Percentiles rank a stretch among this genome's conserved stretches.
These are phyloP conservation scores for Spatulosminthurus flaviceps DNA, from an alignment of 2,888 invertebrate species.

Conservation along the genomic window DNA sequence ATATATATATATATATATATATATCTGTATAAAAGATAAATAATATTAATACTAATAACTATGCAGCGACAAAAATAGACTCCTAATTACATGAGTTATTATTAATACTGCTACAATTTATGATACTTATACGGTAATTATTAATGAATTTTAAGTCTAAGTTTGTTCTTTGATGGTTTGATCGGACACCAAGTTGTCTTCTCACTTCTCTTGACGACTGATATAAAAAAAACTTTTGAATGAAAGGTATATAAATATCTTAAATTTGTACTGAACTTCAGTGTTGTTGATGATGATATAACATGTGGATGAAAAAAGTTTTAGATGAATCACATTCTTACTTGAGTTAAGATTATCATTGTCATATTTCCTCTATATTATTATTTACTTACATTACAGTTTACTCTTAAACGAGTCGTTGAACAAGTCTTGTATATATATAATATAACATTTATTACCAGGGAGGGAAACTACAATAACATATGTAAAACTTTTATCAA, in stretches of 20 bases:
- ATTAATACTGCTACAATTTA: background rate
- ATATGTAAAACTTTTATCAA: background rate
- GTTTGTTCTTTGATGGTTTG: slow-evolving; percentile 6
- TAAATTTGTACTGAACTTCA: slow-evolving; percentile 10
- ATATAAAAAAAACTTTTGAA: background rate
- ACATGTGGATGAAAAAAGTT: too few species aligned
- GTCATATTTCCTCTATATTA: slow-evolving; percentile 6
- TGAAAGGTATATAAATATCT: slow-evolving; percentile 11
- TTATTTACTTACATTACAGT: background rate
- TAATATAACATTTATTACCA: background rate
- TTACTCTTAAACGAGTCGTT: background rate
- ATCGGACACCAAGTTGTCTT: slow-evolving; percentile 18
- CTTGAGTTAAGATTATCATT: background rate
- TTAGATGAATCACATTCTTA: slow-evolving; percentile 6
- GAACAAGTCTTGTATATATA: background rate
- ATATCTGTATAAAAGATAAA: too few species aligned
- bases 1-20: too few species aligned
- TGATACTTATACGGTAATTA: background rate
- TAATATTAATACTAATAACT: slow-evolving; percentile 1
- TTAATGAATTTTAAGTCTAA: background rate
- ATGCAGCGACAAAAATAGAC: slow-evolving; percentile 14
- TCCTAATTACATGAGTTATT: slow-evolving; percentile 1
- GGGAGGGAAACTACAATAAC: background rate
- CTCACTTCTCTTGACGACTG: slow-evolving; percentile 28
- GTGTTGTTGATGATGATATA: background rate